Conservation (phyloP, 2,888 invertebrate species). For the Mesorhabditis sp. region DNA sequence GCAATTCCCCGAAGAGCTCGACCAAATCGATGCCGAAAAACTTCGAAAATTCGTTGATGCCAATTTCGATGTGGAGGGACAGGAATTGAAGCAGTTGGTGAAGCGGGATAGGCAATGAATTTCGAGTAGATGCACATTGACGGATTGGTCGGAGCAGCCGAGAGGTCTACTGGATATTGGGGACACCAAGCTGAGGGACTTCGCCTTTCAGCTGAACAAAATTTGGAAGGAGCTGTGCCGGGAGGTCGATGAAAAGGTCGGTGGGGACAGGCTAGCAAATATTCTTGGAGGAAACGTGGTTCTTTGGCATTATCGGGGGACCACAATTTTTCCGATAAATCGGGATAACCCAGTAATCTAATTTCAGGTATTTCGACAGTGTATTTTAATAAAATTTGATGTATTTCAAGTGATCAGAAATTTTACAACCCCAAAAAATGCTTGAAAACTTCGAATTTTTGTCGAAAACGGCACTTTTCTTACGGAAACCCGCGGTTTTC, state of each 20-base stretch:
- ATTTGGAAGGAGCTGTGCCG: constrained; percentile 61
- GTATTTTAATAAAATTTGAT: too few species aligned
- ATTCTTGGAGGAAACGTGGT: too few species aligned
- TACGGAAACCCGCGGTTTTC: too few species aligned
- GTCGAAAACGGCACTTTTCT: too few species aligned
- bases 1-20: constrained; percentile 32
- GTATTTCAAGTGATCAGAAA: too few species aligned
- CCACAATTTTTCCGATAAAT: too few species aligned
- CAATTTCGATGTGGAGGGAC: constrained; percentile 45
- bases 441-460: too few species aligned
- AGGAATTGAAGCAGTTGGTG: constrained; percentile 35
- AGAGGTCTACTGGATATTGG: constrained; percentile 62
- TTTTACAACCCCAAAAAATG: too few species aligned
- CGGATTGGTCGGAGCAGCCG: constrained; percentile 36
- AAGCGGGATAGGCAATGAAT: background rate
- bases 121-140: constrained; percentile 37
- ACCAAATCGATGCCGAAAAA: constrained; percentile 30
- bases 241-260: constrained; percentile 38
- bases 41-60: constrained; percentile 46
- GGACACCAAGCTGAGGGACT: constrained; percentile 66
- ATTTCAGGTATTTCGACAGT: too few species aligned
- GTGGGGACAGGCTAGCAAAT: too few species aligned
- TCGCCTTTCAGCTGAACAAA: constrained; percentile 67
- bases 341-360: too few species aligned
- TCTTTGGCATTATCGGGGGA: too few species aligned